Base-by-base conservation (phyloP, 2,888 invertebrate genomes). In the Hypomecis punctinalis region DNA sequence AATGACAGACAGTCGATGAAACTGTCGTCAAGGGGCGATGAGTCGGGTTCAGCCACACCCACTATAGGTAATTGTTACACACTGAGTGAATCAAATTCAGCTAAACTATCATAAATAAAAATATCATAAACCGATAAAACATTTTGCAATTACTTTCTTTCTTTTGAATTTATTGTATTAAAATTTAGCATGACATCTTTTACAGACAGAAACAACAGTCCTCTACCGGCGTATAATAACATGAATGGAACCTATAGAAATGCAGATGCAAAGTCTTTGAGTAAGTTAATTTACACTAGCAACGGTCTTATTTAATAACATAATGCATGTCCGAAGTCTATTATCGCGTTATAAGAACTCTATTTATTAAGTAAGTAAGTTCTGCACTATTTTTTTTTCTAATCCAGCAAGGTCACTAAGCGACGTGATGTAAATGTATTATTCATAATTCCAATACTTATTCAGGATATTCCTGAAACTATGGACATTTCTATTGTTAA, bases 181-280 rank as follows among this genome's bases (percentile, higher is more conserved):
- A 23, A 23, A 23, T 1, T 23, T 23, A 3, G 23, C 10, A 5
- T 47, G 40, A n/a, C 55, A 37, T 54, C 23, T 59, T 66, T 77
- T 77, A 46, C 74, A 88, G 89, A 86, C 23, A 76, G 83, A 48
- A 74, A 66, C 61, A 74, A 66, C 61, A 86, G 81, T 60, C 83
- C 88, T n/a, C 66, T 83, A 13, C 69, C 80, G n/a, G 42, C 43
- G 5, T 86, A 82, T 66, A 87, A 70, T 55, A 63, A 40, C 42
- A 69, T 73, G 68, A 77, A 82, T 66, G 83, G 85, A n/a, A 85
- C 77, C 67, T 80, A 80, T 53, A 82, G 76, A 73, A 90, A 88
- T 78, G 91, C 84, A 43, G 93, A 93, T 69, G 73, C 80, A 6
- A 92, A 86, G 82, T 90, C 91, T 45, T 78, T 90, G 11, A 89